These are phyloP conservation scores for Meleagris gallopavo DNA, from an alignment of 2,113 vertebrate genomes.

Conservation along the genomic window DNA sequence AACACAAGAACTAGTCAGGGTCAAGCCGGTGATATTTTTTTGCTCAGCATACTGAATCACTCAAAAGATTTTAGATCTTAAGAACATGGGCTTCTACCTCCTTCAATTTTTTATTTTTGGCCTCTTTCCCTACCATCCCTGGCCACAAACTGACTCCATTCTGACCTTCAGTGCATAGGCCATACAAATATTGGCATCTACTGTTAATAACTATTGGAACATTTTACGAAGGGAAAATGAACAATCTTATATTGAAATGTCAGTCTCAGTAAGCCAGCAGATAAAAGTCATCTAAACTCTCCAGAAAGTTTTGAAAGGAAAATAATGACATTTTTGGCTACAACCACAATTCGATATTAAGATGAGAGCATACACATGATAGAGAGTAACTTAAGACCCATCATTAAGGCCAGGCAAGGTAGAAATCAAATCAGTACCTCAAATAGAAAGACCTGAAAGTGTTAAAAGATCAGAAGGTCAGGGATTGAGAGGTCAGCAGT, in stretches of 20 bases:
- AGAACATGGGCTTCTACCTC: background rate
- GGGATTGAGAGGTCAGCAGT: background rate
- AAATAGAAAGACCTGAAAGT: background rate
- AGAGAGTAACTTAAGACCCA: rapidly evolving
- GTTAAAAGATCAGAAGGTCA: background rate
- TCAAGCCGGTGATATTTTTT: background rate
- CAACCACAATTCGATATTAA: background rate
- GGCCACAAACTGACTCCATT: background rate
- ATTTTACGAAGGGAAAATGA: background rate
- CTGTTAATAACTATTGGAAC: background rate
- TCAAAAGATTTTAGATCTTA: background rate
- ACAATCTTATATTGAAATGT: background rate
- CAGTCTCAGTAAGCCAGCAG: background rate
- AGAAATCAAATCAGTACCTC: background rate
- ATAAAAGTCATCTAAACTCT: background rate
- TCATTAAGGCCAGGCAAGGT: background rate
- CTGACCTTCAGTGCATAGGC: background rate
- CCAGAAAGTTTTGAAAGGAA: background rate
- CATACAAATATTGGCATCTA: background rate
- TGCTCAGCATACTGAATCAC: background rate
- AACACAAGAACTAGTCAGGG: background rate
- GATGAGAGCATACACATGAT: rapidly evolving
- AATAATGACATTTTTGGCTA: background rate
- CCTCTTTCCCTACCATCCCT: background rate
- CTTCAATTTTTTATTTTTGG: slow-evolving; percentile 9